A percentile compares a stretch with the other conserved stretches of the same genome.
Conservation (phyloP, 2,888 invertebrate genomes). For the Myathropa florea region DNA sequence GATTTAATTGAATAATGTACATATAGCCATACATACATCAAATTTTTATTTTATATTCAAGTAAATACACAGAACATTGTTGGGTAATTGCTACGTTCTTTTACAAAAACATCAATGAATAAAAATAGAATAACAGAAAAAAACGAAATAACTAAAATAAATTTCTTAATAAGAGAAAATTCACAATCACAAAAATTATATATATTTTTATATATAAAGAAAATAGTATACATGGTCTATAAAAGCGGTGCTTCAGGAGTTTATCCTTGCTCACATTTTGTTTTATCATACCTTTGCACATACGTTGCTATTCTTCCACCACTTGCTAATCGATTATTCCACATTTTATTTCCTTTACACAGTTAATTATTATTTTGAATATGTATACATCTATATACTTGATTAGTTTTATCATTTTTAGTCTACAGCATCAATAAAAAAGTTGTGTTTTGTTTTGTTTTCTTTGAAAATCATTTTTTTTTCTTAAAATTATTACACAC, state of each 20-base stretch:
- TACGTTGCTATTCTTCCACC: not conserved
- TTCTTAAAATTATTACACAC: constrained; percentile 32
- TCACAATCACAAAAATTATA: constrained; percentile 62
- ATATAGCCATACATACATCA: constrained; percentile 64
- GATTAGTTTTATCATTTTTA: constrained; percentile 51
- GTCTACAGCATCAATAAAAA: constrained; percentile 46
- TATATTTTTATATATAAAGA: constrained; percentile 19
- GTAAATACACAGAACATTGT: constrained; percentile 66
- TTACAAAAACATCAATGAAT: constrained; percentile 59
- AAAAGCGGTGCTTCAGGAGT: constrained; percentile 52
- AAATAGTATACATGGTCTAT: constrained; percentile 62
- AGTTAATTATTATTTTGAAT: constrained; percentile 58
- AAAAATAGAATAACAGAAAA: constrained; percentile 67
- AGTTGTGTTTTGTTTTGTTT: constrained; percentile 13
- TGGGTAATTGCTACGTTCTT: constrained; percentile 52
- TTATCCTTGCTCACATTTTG: constrained; percentile 10
- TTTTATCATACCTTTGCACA: not conserved
- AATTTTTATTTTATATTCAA: constrained; percentile 64
- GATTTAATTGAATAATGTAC: constrained; percentile 47
- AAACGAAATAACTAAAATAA: constrained; percentile 36
- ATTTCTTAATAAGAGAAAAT: constrained; percentile 56
- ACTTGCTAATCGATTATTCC: not conserved
- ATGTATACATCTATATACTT: constrained; percentile 50
- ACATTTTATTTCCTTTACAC: constrained; percentile 33
- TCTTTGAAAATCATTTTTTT: constrained; percentile 17